A percentile compares a stretch with the other conserved stretches of the same genome.
These are phyloP conservation scores for Laupala kohalensis DNA, from an alignment of 1,140 invertebrate species.

Conservation along the genomic window DNA sequence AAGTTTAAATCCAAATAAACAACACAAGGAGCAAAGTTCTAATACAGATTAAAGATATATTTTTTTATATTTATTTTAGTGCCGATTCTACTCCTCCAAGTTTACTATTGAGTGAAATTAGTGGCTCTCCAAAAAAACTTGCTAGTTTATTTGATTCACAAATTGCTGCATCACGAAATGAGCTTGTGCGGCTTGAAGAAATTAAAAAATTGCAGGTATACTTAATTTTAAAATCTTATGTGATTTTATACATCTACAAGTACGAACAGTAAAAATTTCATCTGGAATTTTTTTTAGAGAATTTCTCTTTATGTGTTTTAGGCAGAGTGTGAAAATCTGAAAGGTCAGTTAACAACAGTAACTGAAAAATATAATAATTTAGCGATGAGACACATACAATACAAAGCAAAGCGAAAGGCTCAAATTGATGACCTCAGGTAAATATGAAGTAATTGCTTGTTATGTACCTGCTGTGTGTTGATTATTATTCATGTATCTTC, in stretches of 20 bases:
- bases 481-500: no score
- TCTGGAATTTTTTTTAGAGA: background rate
- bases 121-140: slow-evolving; percentile 22
- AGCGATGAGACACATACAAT: slow-evolving; percentile 25
- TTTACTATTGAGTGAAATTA: slow-evolving; percentile 22
- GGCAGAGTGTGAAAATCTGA: slow-evolving; percentile 22
- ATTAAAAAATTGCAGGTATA: slow-evolving; percentile 23
- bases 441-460: slow-evolving; percentile 1
- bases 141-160: slow-evolving; percentile 23
- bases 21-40: no score
- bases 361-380: slow-evolving; percentile 27
- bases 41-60: background rate
- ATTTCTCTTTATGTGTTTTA: slow-evolving; percentile 13
- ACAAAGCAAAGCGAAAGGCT: slow-evolving; percentile 26
- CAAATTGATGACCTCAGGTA: slow-evolving; percentile 26
- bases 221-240: background rate
- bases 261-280: background rate
- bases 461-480: no score
- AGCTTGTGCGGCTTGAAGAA: slow-evolving; percentile 23
- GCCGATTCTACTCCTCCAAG: slow-evolving; percentile 24
- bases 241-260: slow-evolving; percentile 6
- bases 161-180: slow-evolving; percentile 16
- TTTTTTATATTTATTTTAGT: slow-evolving; percentile 14
- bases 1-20: no score
- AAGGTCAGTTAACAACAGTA: slow-evolving; percentile 20